phyloP scores from a whole-genome alignment of 2,113 vertebrate species.

The Myodes glareolus region DNA sequence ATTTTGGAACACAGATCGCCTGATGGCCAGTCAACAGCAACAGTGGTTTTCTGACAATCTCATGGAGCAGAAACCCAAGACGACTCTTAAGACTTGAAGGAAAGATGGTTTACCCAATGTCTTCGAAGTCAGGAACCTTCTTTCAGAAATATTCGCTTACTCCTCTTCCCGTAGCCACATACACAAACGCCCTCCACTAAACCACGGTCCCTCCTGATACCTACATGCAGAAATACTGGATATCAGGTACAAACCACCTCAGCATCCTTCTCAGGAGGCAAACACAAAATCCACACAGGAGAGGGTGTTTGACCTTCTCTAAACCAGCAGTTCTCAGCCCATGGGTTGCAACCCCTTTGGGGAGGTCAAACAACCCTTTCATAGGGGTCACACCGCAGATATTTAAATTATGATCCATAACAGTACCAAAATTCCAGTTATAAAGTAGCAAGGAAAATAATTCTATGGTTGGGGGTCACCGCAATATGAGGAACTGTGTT shows the following conservation, averaged over 20 bases:
- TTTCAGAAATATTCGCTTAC: not conserved
- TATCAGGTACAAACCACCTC: not conserved
- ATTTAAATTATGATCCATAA: not conserved
- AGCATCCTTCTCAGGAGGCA: not conserved
- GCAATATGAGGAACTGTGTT: not conserved
- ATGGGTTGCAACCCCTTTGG: no score
- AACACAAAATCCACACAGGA: conserved; percentile 3
- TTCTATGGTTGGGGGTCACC: not conserved
- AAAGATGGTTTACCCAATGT: not conserved
- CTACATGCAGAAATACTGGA: conserved; percentile 29
- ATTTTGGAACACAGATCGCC: not conserved
- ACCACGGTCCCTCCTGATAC: conserved; percentile 75
- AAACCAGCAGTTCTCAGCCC: not conserved
- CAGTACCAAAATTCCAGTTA: not conserved
- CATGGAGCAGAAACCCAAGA: not conserved
- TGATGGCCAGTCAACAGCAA: not conserved
- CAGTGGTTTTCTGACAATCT: not conserved
- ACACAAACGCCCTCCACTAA: conserved; percentile 42
- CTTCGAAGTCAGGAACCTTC: not conserved
- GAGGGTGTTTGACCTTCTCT: not conserved
- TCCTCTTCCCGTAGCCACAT: not conserved
- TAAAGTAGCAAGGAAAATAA: not conserved
- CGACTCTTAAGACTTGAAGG: not conserved
- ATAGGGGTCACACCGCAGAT: not conserved
- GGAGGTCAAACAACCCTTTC: not conserved